Base-by-base conservation (phyloP, 2,888 invertebrate species). In the Hirtodrosophila cameraria region DNA sequence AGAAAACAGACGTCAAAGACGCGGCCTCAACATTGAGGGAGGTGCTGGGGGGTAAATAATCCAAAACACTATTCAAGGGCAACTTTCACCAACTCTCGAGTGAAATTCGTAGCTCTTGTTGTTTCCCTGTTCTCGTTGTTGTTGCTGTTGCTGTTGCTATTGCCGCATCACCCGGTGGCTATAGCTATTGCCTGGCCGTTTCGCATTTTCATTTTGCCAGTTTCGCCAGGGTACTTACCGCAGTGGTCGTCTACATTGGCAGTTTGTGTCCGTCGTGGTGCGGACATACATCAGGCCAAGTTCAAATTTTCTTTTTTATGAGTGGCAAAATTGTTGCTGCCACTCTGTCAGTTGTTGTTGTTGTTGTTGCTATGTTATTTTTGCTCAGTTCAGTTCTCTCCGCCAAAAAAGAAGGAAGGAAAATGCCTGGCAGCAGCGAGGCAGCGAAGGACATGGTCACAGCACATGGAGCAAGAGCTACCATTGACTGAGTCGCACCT, bases 241-340 rank as follows among this genome's bases (percentile, higher is more conserved):
- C 87, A 84, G 53, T 80, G 84, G 86, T 76, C 62, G 73, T 68
- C 73, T 70, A 57, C 70, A 70, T 71, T 61, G 85, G 79, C 77
- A 81, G 82, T 67, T 68, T 63, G 63, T 59, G 48, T 42, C 54
- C 54, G 62, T 66, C 59, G 65, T 49, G 46, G 48, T 58, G 57
- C 55, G 79, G 82, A 86, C 86, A 81, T 82, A 85, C 81, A 84
- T 82, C 81, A 80, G 78, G 84, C 84, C 86, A 87, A 83, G 82
- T 83, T 85, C 87, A 87, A 87, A 82, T 87, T 82, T 83, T 79
- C 79, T 86, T 80, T 86, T 81, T 86, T 80, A 77, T 84, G 78
- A 80, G 81, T 86, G 63, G 67, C 73, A 68, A 79, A 79, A 86
- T 80, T 80, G 84, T 86, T 81, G 86, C 58, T 68, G 60, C 18